Conservation (phyloP, 2,113 vertebrate genomes). For the Sceloporus tristichus region DNA sequence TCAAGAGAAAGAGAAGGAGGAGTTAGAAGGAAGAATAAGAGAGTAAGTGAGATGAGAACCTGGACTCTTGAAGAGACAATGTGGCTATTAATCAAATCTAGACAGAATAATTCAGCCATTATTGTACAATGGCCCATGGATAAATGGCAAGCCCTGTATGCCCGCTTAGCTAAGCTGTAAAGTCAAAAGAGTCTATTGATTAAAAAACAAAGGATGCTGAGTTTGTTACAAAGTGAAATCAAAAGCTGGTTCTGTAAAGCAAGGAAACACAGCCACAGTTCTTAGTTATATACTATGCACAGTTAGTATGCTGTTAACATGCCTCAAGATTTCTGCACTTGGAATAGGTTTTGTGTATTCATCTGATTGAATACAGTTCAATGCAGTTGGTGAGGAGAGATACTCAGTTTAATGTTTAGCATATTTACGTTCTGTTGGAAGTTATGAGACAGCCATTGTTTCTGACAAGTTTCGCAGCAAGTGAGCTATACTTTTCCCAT, state of each 20-base stretch:
- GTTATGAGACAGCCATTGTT: constrained; percentile 71
- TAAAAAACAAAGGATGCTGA: constrained; percentile 18
- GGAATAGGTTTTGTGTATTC: constrained; percentile 34
- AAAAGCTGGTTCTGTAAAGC: constrained; percentile 34
- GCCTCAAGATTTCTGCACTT: constrained; percentile 14
- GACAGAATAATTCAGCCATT: constrained; percentile 25
- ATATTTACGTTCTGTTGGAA: constrained; percentile 66
- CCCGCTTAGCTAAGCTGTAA: constrained; percentile 20
- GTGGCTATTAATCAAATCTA: constrained; percentile 14
- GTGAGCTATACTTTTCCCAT: constrained; percentile 57
- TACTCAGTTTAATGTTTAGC: constrained; percentile 66
- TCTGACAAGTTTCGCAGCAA: constrained; percentile 75
- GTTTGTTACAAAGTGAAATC: constrained; percentile 43
- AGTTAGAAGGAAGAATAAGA: background rate
- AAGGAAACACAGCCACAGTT: constrained; percentile 10
- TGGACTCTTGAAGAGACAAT: background rate
- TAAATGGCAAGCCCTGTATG: constrained; percentile 29
- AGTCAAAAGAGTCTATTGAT: constrained; percentile 44
- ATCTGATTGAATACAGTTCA: constrained; percentile 26
- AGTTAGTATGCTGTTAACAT: constrained; percentile 17
- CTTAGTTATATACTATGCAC: background rate
- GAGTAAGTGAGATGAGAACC: background rate
- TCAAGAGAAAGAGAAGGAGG: background rate
- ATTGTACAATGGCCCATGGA: constrained; percentile 13
- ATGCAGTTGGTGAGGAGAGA: constrained; percentile 41